phyloP scores from a whole-genome alignment of 2,888 invertebrate genomes.

The Chromoteleia sp. region DNA sequence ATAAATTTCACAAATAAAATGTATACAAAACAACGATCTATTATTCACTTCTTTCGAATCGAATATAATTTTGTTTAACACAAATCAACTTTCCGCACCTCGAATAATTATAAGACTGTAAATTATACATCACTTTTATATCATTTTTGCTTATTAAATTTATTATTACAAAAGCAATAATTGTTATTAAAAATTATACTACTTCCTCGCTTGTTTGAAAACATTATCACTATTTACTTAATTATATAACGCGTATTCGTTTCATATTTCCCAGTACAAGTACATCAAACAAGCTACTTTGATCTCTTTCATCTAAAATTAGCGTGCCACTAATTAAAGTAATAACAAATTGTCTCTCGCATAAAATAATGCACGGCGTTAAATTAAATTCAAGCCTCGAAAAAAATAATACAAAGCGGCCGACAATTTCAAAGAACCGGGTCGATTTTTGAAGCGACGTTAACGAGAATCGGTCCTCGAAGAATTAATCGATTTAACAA shows the following conservation, averaged over 20 bases:
- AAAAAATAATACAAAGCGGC: conserved; percentile 27
- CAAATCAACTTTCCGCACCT: no score
- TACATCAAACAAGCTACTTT: conserved; percentile 44
- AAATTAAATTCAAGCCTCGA: conserved; percentile 23
- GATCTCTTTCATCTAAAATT: conserved; percentile 61
- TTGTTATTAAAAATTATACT: conserved; percentile 1
- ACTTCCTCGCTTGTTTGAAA: conserved; percentile 23
- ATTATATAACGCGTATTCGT: conserved; percentile 35
- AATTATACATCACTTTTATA: background rate
- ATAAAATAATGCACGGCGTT: conserved; percentile 20
- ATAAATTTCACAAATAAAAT: no score
- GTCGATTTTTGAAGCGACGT: conserved; percentile 25
- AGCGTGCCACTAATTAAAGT: conserved; percentile 44
- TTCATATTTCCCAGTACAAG: conserved; percentile 18
- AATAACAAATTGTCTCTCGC: conserved; percentile 46
- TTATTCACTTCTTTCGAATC: no score
- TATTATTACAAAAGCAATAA: conserved; percentile 8
- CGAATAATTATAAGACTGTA: background rate
- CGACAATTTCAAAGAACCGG: conserved; percentile 24
- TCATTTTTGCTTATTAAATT: background rate
- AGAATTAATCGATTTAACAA: conserved; percentile 21
- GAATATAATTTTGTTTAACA: no score
- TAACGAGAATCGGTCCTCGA: conserved; percentile 18
- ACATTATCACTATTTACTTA: conserved; percentile 23
- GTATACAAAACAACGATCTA: no score